Conservation (phyloP, 2,888 invertebrate genomes). For the Galerucella pusilla region DNA sequence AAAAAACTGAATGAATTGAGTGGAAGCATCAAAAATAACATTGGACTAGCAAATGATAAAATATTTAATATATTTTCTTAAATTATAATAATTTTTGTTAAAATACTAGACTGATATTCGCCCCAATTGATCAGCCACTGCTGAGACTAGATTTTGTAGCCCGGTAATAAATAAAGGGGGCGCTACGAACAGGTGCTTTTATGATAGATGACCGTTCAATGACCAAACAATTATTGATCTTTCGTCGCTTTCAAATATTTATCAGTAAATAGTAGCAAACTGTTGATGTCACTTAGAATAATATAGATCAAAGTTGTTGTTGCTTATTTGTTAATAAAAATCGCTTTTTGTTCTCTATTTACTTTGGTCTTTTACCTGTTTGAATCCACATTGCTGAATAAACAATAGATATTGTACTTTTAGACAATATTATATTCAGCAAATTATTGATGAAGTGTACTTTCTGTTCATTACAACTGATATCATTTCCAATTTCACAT, state of each 20-base stretch:
- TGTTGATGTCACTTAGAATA: slow-evolving; percentile 40
- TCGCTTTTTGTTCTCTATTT: neutral
- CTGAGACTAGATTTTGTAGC: slow-evolving; percentile 57
- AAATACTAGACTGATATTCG: neutral
- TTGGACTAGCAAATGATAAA: too few relatives aligned
- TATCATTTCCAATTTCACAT: neutral
- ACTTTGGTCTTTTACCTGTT: neutral
- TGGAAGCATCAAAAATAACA: too few relatives aligned
- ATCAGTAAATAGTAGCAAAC: slow-evolving; percentile 34
- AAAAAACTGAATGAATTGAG: too few relatives aligned
- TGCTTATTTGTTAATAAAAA: neutral
- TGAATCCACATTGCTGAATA: neutral
- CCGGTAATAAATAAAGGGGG: slow-evolving; percentile 59
- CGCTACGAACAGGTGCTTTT: slow-evolving; percentile 61
- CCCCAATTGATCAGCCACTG: neutral
- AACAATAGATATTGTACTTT: neutral
- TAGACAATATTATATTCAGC: neutral
- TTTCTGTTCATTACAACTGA: neutral
- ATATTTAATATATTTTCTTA: too few relatives aligned
- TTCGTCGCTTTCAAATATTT: slow-evolving; percentile 50
- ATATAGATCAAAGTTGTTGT: neutral
- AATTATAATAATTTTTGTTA: too few relatives aligned
- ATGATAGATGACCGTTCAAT: slow-evolving; percentile 63
- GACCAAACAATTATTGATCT: slow-evolving; percentile 62
- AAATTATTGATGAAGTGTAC: neutral